A percentile compares a stretch with the other conserved stretches of the same genome.
phyloP scores from a whole-genome alignment of 2,113 vertebrate species.

The Pycnonotus jocosus region DNA sequence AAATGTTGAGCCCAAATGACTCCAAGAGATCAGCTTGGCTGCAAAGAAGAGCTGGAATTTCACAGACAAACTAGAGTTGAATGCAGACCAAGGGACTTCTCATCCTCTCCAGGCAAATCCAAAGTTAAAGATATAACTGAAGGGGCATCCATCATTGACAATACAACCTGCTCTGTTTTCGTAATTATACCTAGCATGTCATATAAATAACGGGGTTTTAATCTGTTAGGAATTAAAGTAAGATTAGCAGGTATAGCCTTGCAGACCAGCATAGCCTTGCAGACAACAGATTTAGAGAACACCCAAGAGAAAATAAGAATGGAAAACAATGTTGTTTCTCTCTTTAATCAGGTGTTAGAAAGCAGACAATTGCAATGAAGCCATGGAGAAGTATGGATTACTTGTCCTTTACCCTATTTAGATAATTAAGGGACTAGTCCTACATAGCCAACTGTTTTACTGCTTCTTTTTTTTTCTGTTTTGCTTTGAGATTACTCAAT shows the following conservation, averaged over 20 bases:
- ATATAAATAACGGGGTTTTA: not conserved
- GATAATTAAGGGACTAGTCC: not conserved
- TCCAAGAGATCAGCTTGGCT: not conserved
- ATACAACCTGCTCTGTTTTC: not conserved
- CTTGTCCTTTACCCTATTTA: not conserved
- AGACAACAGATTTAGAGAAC: not conserved
- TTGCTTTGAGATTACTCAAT: not conserved
- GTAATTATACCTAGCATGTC: not conserved
- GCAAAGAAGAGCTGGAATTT: not conserved
- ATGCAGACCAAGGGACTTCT: not conserved
- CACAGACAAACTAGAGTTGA: not conserved
- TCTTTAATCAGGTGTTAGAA: not conserved
- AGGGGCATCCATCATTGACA: not conserved
- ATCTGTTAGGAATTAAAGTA: not conserved
- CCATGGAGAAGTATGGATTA: not conserved
- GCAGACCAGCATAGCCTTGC: not conserved
- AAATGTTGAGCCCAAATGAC: not conserved
- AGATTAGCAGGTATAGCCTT: not conserved
- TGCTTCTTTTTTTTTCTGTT: not conserved
- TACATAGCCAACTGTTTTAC: not conserved
- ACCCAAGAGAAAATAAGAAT: not conserved
- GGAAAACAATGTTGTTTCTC: not conserved
- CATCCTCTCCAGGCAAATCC: not conserved
- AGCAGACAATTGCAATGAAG: not conserved
- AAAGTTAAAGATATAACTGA: not conserved